phyloP scores from a whole-genome alignment of 2,797 vertebrate genomes.

The Crypturellus tataupa region DNA sequence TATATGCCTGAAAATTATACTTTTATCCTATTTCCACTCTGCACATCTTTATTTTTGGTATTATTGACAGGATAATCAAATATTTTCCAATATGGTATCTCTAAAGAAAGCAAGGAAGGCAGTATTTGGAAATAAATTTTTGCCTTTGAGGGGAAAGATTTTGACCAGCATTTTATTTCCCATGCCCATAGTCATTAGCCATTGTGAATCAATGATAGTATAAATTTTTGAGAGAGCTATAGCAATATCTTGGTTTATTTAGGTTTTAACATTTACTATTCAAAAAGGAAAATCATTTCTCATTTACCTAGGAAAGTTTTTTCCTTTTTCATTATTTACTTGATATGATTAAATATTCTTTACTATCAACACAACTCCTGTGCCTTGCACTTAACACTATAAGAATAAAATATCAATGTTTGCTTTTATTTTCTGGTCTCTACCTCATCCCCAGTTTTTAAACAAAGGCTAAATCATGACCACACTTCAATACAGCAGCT shows the following conservation, averaged over 20 bases:
- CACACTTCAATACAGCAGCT: background rate
- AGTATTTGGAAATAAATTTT: background rate
- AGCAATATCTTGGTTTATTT: background rate
- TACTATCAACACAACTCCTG: conserved; percentile 11
- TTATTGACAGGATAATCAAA: conserved; percentile 52
- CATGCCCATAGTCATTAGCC: background rate
- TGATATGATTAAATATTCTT: conserved; percentile 40
- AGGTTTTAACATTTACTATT: background rate
- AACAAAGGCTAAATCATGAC: background rate
- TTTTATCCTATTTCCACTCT: conserved; percentile 18
- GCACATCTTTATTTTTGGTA: conserved; percentile 9
- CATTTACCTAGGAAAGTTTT: background rate
- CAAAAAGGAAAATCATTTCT: conserved; percentile 5
- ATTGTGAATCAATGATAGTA: background rate
- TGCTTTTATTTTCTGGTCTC: background rate
- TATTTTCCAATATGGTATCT: conserved; percentile 28
- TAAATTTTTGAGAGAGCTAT: background rate
- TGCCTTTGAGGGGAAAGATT: background rate
- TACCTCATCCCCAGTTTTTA: background rate
- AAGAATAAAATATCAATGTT: background rate
- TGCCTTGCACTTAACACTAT: background rate
- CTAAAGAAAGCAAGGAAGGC: conserved; percentile 3
- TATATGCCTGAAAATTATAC: background rate
- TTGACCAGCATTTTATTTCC: background rate
- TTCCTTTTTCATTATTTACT: conserved; percentile 22